Evolutionary conservation across 2,113 vertebrate species (phyloP).

Genomic region (Lethenteron camtschaticum): DNA sequence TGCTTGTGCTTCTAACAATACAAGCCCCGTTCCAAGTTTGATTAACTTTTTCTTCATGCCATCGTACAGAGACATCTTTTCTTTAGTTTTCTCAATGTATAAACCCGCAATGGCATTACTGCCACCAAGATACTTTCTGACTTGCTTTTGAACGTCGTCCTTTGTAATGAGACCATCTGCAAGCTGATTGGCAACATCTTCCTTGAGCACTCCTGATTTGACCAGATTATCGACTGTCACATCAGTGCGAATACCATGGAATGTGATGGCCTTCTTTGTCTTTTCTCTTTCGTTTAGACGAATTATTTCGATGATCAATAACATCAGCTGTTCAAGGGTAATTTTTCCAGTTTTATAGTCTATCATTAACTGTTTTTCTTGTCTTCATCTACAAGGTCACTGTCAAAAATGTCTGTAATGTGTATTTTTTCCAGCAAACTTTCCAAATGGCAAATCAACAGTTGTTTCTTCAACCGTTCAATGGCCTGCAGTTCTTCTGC

Average conservation of each 20-base stretch:
- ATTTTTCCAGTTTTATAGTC: not conserved
- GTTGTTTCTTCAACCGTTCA: not conserved
- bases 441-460: conserved; percentile 3
- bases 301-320: not conserved
- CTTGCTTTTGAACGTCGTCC: conserved; percentile 8
- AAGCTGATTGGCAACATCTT: conserved; percentile 11
- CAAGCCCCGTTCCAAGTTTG: conserved; percentile 23
- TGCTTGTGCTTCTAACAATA: conserved; percentile 22
- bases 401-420: conserved; percentile 1
- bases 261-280: not conserved
- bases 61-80: conserved; percentile 64
- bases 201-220: not conserved
- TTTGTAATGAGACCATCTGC: not conserved
- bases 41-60: conserved; percentile 26
- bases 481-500: not conserved
- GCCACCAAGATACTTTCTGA: conserved; percentile 45
- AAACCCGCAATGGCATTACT: conserved; percentile 53
- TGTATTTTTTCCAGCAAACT: conserved; percentile 2
- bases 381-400: not conserved
- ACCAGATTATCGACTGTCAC: conserved; percentile 1
- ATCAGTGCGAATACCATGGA: not conserved
- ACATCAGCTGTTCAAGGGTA: not conserved
- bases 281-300: not conserved
- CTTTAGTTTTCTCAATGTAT: conserved; percentile 49
- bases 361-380: not conserved